Evolutionary conservation across 2,113 vertebrate genomes (phyloP).

Genomic region (Sander lucioperca): DNA sequence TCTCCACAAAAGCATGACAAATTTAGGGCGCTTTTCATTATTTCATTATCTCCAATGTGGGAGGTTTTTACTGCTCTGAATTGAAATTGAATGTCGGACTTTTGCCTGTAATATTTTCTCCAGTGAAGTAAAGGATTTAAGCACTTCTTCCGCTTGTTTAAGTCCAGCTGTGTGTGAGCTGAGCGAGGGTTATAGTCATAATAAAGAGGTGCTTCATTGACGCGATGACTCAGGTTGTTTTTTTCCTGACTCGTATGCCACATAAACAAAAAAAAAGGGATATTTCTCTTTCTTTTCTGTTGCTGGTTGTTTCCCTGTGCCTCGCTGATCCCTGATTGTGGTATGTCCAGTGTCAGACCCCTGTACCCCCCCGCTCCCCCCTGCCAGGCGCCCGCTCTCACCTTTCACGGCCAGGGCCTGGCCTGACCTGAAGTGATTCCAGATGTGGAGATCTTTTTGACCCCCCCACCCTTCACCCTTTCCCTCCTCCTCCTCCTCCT

Average conservation of each 20-base stretch:
- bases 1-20: not conserved
- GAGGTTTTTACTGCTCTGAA: not conserved
- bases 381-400: slow-evolving; percentile 76
- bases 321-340: slow-evolving; percentile 64
- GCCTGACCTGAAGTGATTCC: slow-evolving; percentile 86
- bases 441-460: slow-evolving; percentile 83
- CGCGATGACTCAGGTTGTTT: slow-evolving; percentile 1
- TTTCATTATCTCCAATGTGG: slow-evolving; percentile 9
- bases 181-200: not conserved
- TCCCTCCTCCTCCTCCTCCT: slow-evolving; percentile 11
- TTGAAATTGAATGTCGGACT: not conserved
- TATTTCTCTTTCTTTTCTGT: slow-evolving; percentile 44
- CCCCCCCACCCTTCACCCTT: slow-evolving; percentile 32
- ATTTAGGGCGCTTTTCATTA: not conserved
- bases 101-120: not conserved
- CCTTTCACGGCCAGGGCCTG: slow-evolving; percentile 82
- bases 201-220: slow-evolving; percentile 4
- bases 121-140: not conserved
- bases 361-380: slow-evolving; percentile 51
- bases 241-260: slow-evolving; percentile 27
- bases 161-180: not conserved
- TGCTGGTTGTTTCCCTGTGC: slow-evolving; percentile 51
- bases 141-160: not conserved
- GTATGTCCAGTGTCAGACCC: slow-evolving; percentile 77
- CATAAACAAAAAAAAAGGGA: slow-evolving; percentile 35